A percentile compares a stretch with the other conserved stretches of the same genome.
Evolutionary conservation across 2,888 invertebrate species (phyloP).

Genomic region (Campoletis raptor): DNA sequence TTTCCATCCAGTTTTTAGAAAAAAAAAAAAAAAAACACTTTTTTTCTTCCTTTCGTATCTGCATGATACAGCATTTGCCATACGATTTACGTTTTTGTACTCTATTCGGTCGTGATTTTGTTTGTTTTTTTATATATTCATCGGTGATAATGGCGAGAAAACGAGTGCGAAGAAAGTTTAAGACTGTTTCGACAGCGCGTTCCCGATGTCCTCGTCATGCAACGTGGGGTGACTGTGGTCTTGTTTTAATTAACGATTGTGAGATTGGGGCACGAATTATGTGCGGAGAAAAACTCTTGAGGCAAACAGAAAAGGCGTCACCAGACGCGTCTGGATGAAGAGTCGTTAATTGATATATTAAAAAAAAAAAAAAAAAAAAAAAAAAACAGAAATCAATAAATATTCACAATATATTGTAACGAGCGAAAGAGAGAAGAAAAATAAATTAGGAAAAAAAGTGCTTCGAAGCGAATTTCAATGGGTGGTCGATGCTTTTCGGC

Average conservation of each 20-base stretch:
- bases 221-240: slow-evolving; percentile 35
- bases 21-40: not conserved
- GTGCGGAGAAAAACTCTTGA: not conserved
- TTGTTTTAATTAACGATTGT: slow-evolving; percentile 3
- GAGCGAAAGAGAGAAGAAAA: not conserved
- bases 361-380: not conserved
- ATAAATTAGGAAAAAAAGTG: not conserved
- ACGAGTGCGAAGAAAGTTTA: slow-evolving; percentile 25
- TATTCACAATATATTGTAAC: not conserved
- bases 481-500: not conserved
- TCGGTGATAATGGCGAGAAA: slow-evolving; percentile 20
- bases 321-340: not conserved
- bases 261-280: not conserved
- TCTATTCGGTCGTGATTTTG: slow-evolving; percentile 12
- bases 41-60: not conserved
- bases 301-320: not conserved
- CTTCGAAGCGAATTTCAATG: not conserved
- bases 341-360: not conserved
- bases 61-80: not conserved
- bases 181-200: slow-evolving; percentile 18
- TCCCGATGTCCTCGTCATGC: slow-evolving; percentile 24
- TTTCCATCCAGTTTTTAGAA: not conserved
- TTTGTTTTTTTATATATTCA: slow-evolving; percentile 15
- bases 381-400: not conserved
- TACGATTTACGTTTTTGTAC: not conserved